Evolutionary conservation across 2,113 vertebrate species (phyloP).

Genomic region (Oceanodroma tethys): DNA sequence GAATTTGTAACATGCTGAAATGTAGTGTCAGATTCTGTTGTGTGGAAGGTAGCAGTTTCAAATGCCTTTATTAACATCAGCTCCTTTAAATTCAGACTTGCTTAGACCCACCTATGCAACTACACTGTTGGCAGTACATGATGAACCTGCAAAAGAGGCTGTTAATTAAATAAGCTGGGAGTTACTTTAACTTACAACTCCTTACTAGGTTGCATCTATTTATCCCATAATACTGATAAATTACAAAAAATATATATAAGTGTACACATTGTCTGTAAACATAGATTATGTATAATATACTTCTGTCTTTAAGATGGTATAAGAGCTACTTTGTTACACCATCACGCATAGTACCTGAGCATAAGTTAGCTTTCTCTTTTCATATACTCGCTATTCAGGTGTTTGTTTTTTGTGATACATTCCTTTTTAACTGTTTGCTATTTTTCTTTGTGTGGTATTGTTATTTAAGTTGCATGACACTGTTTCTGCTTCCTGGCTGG

Average conservation of each 20-base stretch:
- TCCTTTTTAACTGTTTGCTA: not conserved
- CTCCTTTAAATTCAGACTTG: not conserved
- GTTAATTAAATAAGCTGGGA: not conserved
- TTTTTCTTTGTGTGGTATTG: not conserved
- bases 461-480: not conserved
- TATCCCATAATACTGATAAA: not conserved
- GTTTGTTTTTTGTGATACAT: not conserved
- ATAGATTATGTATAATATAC: not conserved
- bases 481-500: not conserved
- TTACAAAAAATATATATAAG: not conserved
- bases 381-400: not conserved
- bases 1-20: not conserved
- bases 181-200: not conserved
- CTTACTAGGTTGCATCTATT: not conserved
- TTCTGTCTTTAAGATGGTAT: not conserved
- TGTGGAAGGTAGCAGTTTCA: not conserved
- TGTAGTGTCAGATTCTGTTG: not conserved
- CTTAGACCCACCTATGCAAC: not conserved
- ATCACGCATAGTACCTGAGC: not conserved
- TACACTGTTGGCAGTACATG: not conserved
- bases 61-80: not conserved
- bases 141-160: not conserved
- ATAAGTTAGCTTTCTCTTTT: not conserved
- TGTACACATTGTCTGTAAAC: not conserved
- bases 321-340: not conserved